Conservation (phyloP, 2,797 vertebrate species). For the Argya squamiceps region DNA sequence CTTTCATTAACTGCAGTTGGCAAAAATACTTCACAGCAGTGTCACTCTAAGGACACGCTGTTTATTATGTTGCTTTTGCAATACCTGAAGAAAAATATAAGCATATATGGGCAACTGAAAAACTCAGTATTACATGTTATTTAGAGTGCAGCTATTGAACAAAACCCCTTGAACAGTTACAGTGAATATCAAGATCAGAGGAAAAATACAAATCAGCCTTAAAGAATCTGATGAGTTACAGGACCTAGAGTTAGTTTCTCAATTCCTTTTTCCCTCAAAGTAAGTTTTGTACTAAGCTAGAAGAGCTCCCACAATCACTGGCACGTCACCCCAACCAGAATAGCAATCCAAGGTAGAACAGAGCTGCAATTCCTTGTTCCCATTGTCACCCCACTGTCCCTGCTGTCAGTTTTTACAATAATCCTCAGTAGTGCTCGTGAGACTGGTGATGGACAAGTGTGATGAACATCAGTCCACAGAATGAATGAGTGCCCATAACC, state of each 20-base stretch:
- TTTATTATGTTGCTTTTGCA: not conserved
- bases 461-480: not conserved
- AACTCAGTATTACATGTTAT: not conserved
- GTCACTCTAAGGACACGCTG: not conserved
- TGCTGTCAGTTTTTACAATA: slow-evolving; percentile 17
- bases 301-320: not conserved
- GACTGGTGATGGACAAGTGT: not conserved
- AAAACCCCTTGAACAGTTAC: not conserved
- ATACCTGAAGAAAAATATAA: slow-evolving; percentile 27
- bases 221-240: not conserved
- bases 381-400: slow-evolving; percentile 2
- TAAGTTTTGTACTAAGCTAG: not conserved
- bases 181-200: not conserved
- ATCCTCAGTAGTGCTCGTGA: slow-evolving; percentile 16
- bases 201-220: not conserved
- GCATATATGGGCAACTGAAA: not conserved
- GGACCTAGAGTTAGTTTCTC: not conserved
- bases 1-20: not conserved
- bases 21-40: not conserved
- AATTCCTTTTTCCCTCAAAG: not conserved
- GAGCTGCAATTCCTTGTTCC: not conserved
- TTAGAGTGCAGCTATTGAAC: not conserved
- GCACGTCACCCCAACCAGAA: not conserved
- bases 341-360: not conserved
- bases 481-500: slow-evolving; percentile 43